A percentile compares a stretch with the other conserved stretches of the same genome.
Conservation (phyloP, 2,113 vertebrate genomes). For the Orycteropus afer region DNA sequence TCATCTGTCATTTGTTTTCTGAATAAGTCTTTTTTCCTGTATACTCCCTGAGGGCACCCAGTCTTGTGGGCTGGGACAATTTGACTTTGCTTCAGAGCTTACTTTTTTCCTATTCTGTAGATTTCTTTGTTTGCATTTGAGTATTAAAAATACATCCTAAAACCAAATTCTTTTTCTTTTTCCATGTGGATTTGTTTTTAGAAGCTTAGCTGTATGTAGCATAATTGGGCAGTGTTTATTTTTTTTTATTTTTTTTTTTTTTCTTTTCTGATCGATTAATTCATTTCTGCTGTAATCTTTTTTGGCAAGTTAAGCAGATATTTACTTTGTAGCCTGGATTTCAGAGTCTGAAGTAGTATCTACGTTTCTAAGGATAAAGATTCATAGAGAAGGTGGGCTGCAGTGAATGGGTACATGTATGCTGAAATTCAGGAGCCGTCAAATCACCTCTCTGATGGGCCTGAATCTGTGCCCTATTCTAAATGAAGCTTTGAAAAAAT, state of each 20-base stretch:
- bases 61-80: slow-evolving; percentile 68
- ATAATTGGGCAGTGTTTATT: neutral
- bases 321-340: neutral
- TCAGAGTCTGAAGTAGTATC: slow-evolving; percentile 1
- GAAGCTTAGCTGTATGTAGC: neutral
- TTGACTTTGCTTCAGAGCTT: slow-evolving; percentile 56
- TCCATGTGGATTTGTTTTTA: slow-evolving; percentile 32
- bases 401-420: neutral
- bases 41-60: slow-evolving; percentile 51
- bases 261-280: too few species aligned
- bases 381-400: neutral
- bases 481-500: neutral
- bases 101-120: slow-evolving; percentile 35
- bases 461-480: neutral
- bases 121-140: slow-evolving; percentile 41
- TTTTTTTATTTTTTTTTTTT: neutral
- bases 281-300: too few species aligned
- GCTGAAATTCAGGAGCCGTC: neutral
- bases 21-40: slow-evolving; percentile 59
- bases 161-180: slow-evolving; percentile 21
- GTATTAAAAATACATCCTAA: slow-evolving; percentile 46
- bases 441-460: neutral
- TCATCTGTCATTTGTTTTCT: slow-evolving; percentile 53
- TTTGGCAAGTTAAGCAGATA: neutral
- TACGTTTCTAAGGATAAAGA: neutral